These are phyloP conservation scores for Petroica traversi DNA, from an alignment of 2,113 vertebrate species.

Conservation along the genomic window DNA sequence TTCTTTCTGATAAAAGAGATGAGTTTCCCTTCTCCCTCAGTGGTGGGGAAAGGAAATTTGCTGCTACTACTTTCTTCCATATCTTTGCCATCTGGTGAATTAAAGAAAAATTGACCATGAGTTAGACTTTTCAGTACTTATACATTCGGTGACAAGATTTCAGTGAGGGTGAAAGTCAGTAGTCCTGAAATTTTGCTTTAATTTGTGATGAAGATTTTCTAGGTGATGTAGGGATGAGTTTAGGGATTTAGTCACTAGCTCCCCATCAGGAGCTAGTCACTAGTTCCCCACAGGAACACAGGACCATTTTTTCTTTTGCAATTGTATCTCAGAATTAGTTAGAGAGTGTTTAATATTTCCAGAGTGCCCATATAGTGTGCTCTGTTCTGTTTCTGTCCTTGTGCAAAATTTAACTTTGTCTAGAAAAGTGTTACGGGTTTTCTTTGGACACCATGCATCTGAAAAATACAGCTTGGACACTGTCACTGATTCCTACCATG, in stretches of 20 bases:
- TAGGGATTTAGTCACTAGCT: background rate
- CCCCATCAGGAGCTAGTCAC: too few species aligned
- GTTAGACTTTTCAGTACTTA: background rate
- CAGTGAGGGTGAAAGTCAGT: rapidly evolving
- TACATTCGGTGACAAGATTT: background rate
- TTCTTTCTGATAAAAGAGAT: background rate
- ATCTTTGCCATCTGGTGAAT: background rate
- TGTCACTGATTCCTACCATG: background rate
- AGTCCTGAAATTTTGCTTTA: background rate
- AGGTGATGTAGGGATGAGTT: background rate
- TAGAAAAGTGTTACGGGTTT: background rate
- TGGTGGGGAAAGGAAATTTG: background rate
- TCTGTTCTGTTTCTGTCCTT: background rate
- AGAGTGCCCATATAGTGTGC: background rate
- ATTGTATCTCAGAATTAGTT: background rate
- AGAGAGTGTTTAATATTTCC: background rate
- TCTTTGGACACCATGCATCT: background rate
- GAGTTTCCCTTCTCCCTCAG: background rate
- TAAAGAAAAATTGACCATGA: background rate
- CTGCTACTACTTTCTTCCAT: background rate
- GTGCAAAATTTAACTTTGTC: background rate
- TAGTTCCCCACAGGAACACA: background rate
- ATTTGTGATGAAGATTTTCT: background rate
- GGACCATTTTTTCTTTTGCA: background rate
- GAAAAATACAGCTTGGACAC: background rate